Evolutionary conservation across 2,797 vertebrate species (phyloP), one percentile per base, ranked within the genome.

Genomic region (Smutsia temminckii): DNA sequence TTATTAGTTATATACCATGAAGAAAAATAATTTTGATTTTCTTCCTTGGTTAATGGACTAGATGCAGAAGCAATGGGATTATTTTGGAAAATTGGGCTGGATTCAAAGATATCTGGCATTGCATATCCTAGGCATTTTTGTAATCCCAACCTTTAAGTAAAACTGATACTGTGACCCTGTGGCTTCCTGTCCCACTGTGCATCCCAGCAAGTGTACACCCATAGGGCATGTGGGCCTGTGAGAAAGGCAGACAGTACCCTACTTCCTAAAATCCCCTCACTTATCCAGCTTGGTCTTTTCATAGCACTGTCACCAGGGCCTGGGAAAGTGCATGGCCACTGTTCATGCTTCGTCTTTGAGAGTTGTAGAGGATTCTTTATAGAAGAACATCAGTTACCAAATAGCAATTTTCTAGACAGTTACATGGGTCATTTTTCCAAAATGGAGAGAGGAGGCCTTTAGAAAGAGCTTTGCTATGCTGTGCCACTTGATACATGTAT

Each of bases 61-160:
- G 32, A n/a, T 90, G 3, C 32, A 85, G n/a, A 49, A 71, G 8
- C n/a, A 72, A 0, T 59, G 27, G 12, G 25, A 59, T 92, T 71
- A 85, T 81, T 93, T 85, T 91, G 53, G 51, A 68, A 91, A 79
- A 74, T 66, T 59, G 80, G 55, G n/a, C 29, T 86, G 21, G 74
- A 29, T 87, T 88, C 32, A 80, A 23, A 57, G 61, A 59, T 20
- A 64, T 32, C 32, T 61, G 49, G 12, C 46, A 40, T 6, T 81
- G 14, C n/a, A 29, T 69, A 77, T 32, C 63, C 63, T 34, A 74
- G 64, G 53, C 63, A 40, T 61, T 87, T 59, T 66, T 69, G 66
- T 34, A 53, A 61, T 81, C 21, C 14, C 6, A 27, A 2, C 74
- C 32, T 64, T 69, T 83, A 78, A 78, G 20, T 91, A 64, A 80